Base-by-base conservation (phyloP, 2,888 invertebrate species). In the Cancer borealis region DNA sequence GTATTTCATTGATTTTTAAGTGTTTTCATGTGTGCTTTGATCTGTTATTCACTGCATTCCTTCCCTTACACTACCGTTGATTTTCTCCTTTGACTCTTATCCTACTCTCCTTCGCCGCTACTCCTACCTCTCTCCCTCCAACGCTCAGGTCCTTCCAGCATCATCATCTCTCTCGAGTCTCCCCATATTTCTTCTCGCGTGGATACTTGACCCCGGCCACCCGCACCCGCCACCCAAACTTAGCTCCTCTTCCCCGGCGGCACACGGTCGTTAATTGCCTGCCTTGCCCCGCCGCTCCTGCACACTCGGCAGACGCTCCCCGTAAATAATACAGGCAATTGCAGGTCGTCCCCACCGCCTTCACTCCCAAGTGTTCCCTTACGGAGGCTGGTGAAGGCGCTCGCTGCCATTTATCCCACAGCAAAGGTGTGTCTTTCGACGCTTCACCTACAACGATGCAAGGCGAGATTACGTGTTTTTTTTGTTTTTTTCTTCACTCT, bases 101-200 rank as follows among this genome's bases (percentile, higher is more conserved):
- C 30, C 30, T 10, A 30, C 79, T 79, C 79, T 79, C 30, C 79
- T 79, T 79, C 8, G 10, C 79, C 30, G 79, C 79, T 14, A 14
- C 30, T 12, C 79, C 30, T 26, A 14, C 79, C 12, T 79, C 79
- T 6, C 73, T 79, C 30, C 30, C 79, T 79, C 30, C 79, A 8
- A 26, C 30, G 79, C 30, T 79, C 79, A 79, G 79, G 30, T 79
- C 79, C 79, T 79, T 79, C 30, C 79, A 79, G 79, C 79, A 79
- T 79, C 79, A 79, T 79, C 79, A 79, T 79, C 79, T 79, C 30
- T 30, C 79, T 30, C 30, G 79, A 79, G 79, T 79, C 79, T 79
- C 30, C 12, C 79, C 79, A 79, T 79, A 79, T 79, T 79, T 79
- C 79, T 79, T 79, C 30, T 79, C 30, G 79, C 79, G 66, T 79